Conservation (phyloP, 2,888 invertebrate species). For the Leptura quadrifasciata region DNA sequence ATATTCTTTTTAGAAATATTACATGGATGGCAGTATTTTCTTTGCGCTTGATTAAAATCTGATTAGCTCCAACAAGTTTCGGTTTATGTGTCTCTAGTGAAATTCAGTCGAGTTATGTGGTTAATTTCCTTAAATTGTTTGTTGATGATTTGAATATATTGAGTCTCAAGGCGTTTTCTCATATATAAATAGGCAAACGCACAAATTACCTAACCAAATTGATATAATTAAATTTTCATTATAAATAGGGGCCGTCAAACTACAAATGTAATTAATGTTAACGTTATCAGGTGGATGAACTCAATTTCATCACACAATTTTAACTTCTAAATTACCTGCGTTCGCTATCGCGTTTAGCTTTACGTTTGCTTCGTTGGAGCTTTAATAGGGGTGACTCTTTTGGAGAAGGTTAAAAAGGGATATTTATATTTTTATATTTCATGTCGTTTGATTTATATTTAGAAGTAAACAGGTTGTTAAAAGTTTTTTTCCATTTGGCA, state of each 20-base stretch:
- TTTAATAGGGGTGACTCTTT: not conserved
- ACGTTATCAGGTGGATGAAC: conserved; percentile 4
- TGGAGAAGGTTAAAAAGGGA: not conserved
- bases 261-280: conserved; percentile 1
- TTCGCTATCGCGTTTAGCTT: conserved; percentile 1
- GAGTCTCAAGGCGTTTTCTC: not conserved
- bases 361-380: not conserved
- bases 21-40: too few relatives aligned
- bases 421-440: not conserved
- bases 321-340: conserved; percentile 4
- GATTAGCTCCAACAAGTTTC: not conserved
- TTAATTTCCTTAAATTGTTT: not conserved
- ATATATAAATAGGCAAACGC: not conserved
- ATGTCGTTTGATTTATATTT: not conserved
- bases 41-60: not conserved
- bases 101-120: not conserved
- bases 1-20: too few relatives aligned
- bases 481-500: too few relatives aligned
- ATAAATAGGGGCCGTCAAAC: conserved; percentile 1
- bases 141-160: not conserved
- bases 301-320: conserved; percentile 4
- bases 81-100: too few relatives aligned
- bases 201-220: not conserved
- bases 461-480: not conserved
- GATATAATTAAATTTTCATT: conserved; percentile 2